Evolutionary conservation across 1,140 invertebrate genomes (phyloP).

Genomic region (Drosophila insularis): DNA sequence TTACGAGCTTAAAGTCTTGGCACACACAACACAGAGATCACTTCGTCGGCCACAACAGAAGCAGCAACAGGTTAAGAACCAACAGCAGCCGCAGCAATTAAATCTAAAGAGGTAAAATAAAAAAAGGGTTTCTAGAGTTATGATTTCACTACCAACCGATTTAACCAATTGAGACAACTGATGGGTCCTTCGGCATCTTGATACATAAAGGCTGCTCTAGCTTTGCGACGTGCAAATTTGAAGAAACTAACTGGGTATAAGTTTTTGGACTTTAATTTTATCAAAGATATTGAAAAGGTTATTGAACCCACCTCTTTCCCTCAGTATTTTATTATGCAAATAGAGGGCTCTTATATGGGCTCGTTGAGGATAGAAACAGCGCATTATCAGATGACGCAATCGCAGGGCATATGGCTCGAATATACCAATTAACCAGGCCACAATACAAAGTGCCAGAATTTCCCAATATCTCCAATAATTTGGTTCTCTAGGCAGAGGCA

Average conservation of each 20-base stretch:
- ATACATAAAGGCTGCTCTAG: slow-evolving; percentile 85
- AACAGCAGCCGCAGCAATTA: slow-evolving; percentile 57
- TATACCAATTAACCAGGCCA: slow-evolving; percentile 88
- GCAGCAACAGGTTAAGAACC: slow-evolving; percentile 45
- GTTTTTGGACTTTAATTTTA: background rate
- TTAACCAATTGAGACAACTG: slow-evolving; percentile 83
- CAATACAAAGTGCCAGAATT: slow-evolving; percentile 85
- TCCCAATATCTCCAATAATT: slow-evolving; percentile 86
- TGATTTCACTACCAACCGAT: slow-evolving; percentile 7
- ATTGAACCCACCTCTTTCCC: slow-evolving; percentile 83
- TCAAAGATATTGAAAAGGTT: background rate
- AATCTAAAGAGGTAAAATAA: background rate
- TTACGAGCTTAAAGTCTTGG: slow-evolving; percentile 55
- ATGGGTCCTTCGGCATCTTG: slow-evolving; percentile 76
- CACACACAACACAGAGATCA: slow-evolving; percentile 77
- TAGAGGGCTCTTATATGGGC: slow-evolving; percentile 88
- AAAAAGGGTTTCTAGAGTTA: slow-evolving; percentile 28
- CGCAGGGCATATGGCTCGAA: slow-evolving; percentile 92
- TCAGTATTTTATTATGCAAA: slow-evolving; percentile 91
- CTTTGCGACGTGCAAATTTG: slow-evolving; percentile 87
- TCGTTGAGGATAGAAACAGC: slow-evolving; percentile 88
- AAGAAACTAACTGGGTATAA: slow-evolving; percentile 84
- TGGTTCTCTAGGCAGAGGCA: slow-evolving; percentile 87
- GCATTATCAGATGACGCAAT: slow-evolving; percentile 89
- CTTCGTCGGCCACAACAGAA: slow-evolving; percentile 34